Evolutionary conservation across 2,888 invertebrate genomes (phyloP).

Genomic region (Andrena hattorfiana): DNA sequence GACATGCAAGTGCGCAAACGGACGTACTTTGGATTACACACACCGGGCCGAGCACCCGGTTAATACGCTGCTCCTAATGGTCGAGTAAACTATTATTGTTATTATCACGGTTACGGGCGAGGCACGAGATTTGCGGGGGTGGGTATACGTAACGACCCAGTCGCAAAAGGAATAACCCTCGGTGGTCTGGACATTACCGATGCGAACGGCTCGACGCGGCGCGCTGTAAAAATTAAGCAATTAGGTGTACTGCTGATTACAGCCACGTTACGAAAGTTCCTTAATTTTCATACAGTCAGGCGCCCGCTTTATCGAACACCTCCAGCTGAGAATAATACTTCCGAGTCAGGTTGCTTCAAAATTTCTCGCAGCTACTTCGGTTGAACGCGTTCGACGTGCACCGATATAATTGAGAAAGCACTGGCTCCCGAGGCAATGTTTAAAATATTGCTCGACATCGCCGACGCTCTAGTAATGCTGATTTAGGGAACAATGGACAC

Average conservation of each 20-base stretch:
- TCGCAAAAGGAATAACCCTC: slow-evolving; percentile 29
- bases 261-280: slow-evolving; percentile 20
- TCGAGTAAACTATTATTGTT: slow-evolving; percentile 65
- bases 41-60: slow-evolving; percentile 38
- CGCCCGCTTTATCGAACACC: background rate
- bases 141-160: slow-evolving; percentile 46
- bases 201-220: slow-evolving; percentile 2
- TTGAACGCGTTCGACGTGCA: background rate
- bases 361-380: background rate
- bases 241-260: slow-evolving; percentile 36
- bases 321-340: background rate
- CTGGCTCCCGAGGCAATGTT: slow-evolving; percentile 12
- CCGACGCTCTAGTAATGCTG: background rate
- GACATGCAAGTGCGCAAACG: slow-evolving; percentile 46
- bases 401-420: background rate
- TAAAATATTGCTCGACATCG: slow-evolving; percentile 11
- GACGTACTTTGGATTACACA: slow-evolving; percentile 53
- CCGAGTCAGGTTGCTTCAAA: background rate
- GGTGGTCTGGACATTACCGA: slow-evolving; percentile 25
- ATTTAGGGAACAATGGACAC: slow-evolving; percentile 1
- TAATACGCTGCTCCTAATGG: slow-evolving; percentile 57
- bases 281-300: slow-evolving; percentile 22
- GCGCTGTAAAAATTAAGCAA: slow-evolving; percentile 43
- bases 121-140: slow-evolving; percentile 53
- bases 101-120: slow-evolving; percentile 58